phyloP scores from a whole-genome alignment of 1,140 invertebrate genomes.

The Drosophila asahinai region DNA sequence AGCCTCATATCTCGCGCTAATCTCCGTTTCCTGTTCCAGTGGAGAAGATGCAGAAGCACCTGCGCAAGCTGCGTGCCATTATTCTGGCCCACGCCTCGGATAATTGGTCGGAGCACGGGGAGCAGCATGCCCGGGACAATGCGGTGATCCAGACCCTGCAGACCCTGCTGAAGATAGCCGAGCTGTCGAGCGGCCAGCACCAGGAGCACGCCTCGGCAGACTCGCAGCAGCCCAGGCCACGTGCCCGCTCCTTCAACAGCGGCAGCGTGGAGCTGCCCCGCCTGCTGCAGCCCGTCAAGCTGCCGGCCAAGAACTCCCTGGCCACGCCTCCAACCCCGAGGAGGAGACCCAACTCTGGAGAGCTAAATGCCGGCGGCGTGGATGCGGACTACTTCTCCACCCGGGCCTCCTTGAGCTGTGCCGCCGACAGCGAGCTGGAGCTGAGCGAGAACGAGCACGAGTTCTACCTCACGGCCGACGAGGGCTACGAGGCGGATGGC shows the following conservation, averaged over 20 bases:
- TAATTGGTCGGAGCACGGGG: constrained; percentile 68
- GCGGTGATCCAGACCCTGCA: constrained; percentile 79
- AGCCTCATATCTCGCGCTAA: constrained; percentile 22
- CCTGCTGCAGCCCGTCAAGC: constrained; percentile 57
- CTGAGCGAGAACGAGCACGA: constrained; percentile 79
- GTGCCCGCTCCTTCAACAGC: constrained; percentile 71
- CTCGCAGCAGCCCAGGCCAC: constrained; percentile 48
- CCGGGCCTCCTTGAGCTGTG: constrained; percentile 69
- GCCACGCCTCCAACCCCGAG: constrained; percentile 61
- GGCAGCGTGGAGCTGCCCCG: constrained; percentile 66
- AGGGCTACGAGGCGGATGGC: constrained; percentile 83
- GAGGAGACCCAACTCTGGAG: constrained; percentile 60
- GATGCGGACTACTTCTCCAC: constrained; percentile 80
- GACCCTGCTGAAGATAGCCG: constrained; percentile 78
- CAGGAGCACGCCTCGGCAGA: constrained; percentile 51
- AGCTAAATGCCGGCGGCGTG: constrained; percentile 44
- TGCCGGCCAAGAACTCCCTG: constrained; percentile 67
- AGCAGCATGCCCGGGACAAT: constrained; percentile 76
- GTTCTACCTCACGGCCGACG: constrained; percentile 78
- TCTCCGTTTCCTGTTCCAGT: constrained; percentile 50
- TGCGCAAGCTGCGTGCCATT: constrained; percentile 73
- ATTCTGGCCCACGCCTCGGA: constrained; percentile 65
- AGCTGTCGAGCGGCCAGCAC: constrained; percentile 65
- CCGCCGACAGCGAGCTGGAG: constrained; percentile 79
- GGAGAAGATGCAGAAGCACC: constrained; percentile 83